Conservation (phyloP, 37 sponge, comb jelly and placozoan genomes). For the Lycopodina hypogea region DNA sequence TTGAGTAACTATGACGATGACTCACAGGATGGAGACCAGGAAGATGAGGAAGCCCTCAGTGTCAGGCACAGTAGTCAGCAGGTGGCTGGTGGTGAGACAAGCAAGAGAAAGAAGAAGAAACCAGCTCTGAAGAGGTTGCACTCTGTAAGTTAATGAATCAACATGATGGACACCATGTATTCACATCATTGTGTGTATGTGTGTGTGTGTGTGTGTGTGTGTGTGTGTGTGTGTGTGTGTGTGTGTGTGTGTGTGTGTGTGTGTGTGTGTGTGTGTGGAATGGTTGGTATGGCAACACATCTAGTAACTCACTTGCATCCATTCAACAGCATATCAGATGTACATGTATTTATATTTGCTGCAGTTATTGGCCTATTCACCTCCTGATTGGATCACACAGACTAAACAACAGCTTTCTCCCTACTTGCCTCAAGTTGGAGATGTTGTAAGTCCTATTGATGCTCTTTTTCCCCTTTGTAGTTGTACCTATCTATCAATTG, state of each 20-base stretch:
- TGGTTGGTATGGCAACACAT: no score
- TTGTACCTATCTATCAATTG: not conserved
- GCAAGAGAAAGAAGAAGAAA: slow-evolving; percentile 3
- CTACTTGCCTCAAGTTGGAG: slow-evolving; percentile 87
- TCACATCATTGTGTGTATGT: no score
- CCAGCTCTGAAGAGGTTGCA: no score
- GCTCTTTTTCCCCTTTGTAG: not conserved
- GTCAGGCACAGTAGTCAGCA: not conserved
- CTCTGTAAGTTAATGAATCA: no score
- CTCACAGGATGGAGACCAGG: slow-evolving; percentile 18
- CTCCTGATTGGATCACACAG: slow-evolving; percentile 64
- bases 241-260: no score
- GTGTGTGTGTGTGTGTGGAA: no score
- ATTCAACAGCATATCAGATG: no score
- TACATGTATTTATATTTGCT: no score
- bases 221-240: no score
- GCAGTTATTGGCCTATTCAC: slow-evolving; percentile 24
- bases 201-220: no score
- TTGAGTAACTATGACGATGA: not conserved
- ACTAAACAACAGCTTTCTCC: slow-evolving; percentile 50
- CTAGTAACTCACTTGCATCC: no score
- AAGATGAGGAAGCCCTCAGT: slow-evolving; percentile 4
- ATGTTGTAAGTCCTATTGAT: slow-evolving; percentile 46
- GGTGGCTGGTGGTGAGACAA: not conserved
- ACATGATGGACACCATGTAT: no score